Evolutionary conservation across 2,797 vertebrate species (phyloP).

Genomic region (Anolis apletophallus): DNA sequence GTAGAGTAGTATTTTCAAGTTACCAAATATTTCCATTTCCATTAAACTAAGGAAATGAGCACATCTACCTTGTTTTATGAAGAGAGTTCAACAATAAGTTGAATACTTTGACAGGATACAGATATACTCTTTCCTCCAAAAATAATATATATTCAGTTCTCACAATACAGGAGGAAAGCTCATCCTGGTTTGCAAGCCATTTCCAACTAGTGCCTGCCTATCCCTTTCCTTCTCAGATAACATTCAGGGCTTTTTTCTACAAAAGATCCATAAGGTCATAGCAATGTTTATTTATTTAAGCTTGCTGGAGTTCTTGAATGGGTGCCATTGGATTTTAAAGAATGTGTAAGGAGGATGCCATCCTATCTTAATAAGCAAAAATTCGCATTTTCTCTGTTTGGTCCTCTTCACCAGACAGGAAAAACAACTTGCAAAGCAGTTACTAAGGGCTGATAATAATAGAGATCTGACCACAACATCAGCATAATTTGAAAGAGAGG

Average conservation of each 20-base stretch:
- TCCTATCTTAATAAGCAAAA: not conserved
- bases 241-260: not conserved
- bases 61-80: not conserved
- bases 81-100: not conserved
- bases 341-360: not conserved
- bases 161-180: not conserved
- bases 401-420: not conserved
- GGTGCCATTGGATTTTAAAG: not conserved
- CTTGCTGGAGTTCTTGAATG: not conserved
- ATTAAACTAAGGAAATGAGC: not conserved
- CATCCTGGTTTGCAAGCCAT: not conserved
- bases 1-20: not conserved
- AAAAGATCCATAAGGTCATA: not conserved
- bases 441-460: not conserved
- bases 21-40: not conserved
- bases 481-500: not conserved
- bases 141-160: conserved; percentile 5
- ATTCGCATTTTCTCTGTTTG: not conserved
- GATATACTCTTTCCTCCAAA: not conserved
- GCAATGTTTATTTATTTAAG: not conserved
- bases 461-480: not conserved
- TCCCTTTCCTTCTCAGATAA: not conserved
- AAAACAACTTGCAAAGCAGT: not conserved
- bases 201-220: not conserved
- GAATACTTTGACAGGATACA: not conserved